These are phyloP conservation scores for Poecilia wingei DNA, from an alignment of 2,797 vertebrate species.

Conservation along the genomic window DNA sequence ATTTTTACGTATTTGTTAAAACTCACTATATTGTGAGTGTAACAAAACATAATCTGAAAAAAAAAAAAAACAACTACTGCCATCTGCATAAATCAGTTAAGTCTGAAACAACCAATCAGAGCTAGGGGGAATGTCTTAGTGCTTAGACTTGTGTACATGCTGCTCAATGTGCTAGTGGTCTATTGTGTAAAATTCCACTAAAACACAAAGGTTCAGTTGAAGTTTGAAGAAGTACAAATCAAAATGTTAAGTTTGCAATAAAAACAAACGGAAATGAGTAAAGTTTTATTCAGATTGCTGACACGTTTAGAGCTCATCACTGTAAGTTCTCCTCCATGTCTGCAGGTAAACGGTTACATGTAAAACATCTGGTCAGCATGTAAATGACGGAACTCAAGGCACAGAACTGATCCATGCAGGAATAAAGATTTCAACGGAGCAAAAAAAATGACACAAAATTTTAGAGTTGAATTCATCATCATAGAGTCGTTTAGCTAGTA, in stretches of 20 bases:
- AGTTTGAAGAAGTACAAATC: neutral
- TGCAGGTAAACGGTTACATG: slow-evolving; percentile 42
- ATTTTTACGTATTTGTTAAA: no score
- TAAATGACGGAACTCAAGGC: slow-evolving; percentile 44
- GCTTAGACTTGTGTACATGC: no score
- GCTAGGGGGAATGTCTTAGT: no score
- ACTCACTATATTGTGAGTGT: no score
- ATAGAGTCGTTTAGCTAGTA: slow-evolving; percentile 1
- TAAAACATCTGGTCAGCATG: slow-evolving; percentile 59
- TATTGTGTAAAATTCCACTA: neutral
- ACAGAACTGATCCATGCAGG: slow-evolving; percentile 49
- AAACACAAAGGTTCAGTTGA: neutral
- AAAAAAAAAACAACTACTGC: no score
- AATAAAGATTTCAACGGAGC: slow-evolving; percentile 16
- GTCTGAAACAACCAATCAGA: no score
- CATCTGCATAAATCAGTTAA: no score
- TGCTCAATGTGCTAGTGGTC: no score
- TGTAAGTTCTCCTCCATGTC: slow-evolving; percentile 41
- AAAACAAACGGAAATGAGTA: slow-evolving; percentile 33
- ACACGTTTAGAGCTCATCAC: slow-evolving; percentile 46
- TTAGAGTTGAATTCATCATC: slow-evolving; percentile 20
- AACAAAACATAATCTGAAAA: no score
- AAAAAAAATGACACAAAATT: slow-evolving; percentile 33
- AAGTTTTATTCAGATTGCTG: slow-evolving; percentile 64
- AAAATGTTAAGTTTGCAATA: neutral